Evolutionary conservation across 2,888 invertebrate genomes (phyloP).

Genomic region (Tortrix viridana): DNA sequence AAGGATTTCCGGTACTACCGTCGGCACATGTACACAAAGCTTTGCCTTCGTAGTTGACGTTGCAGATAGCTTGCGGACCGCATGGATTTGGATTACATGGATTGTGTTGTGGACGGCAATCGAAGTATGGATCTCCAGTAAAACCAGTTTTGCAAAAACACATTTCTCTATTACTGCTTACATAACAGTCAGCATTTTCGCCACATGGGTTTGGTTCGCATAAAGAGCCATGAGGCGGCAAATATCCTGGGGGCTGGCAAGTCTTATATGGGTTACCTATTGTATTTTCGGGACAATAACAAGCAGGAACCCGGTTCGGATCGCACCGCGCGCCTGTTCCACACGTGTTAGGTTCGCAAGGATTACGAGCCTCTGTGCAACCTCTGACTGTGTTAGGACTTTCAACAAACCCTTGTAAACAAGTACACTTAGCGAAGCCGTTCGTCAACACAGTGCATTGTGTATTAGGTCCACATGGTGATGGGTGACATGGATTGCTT

Average conservation of each 20-base stretch:
- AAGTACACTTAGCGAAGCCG: conserved; percentile 94
- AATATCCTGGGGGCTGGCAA: conserved; percentile 84
- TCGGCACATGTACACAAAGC: conserved; percentile 89
- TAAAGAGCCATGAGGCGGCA: conserved; percentile 85
- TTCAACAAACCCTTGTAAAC: conserved; percentile 91
- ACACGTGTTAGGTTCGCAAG: conserved; percentile 93
- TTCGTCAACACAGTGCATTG: conserved; percentile 91
- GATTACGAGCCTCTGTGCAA: conserved; percentile 90
- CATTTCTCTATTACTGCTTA: conserved; percentile 91
- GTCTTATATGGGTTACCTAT: conserved; percentile 92
- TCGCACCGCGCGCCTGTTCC: conserved; percentile 92
- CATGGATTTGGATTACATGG: conserved; percentile 93
- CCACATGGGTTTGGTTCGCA: conserved; percentile 94
- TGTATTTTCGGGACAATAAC: conserved; percentile 93
- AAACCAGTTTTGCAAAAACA: conserved; percentile 92
- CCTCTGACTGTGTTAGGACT: conserved; percentile 95
- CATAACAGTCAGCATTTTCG: conserved; percentile 92
- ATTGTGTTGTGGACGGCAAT: conserved; percentile 88
- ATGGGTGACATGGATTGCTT: conserved; percentile 91
- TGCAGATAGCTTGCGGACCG: conserved; percentile 90
- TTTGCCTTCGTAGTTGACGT: conserved; percentile 87
- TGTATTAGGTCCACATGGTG: conserved; percentile 95
- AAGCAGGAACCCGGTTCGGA: conserved; percentile 90
- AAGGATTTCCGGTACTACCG: conserved; percentile 91
- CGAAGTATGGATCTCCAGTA: conserved; percentile 91